A percentile compares a stretch with the other conserved stretches of the same genome.
Evolutionary conservation across 1,140 invertebrate genomes (phyloP).

Genomic region (Drosophila bipectinata): DNA sequence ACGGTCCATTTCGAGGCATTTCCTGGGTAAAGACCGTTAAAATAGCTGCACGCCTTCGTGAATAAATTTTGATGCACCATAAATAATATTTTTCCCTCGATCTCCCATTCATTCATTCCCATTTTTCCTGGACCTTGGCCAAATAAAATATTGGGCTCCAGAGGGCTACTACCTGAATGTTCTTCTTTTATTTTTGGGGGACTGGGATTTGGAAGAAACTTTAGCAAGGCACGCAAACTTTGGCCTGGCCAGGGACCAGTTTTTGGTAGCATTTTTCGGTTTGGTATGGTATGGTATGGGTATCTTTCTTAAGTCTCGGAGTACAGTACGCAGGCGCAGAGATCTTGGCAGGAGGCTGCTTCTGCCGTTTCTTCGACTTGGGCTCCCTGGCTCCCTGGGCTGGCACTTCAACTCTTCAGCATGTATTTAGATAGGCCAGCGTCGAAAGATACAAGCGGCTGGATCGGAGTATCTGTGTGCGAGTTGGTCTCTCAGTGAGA

Average conservation of each 20-base stretch:
- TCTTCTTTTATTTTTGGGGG: constrained; percentile 31
- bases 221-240: constrained; percentile 78
- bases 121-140: constrained; percentile 18
- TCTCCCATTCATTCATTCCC: constrained; percentile 20
- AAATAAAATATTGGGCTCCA: constrained; percentile 36
- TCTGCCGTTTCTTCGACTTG: constrained; percentile 31
- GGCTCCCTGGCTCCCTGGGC: constrained; percentile 36
- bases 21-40: constrained; percentile 37
- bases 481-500: constrained; percentile 4
- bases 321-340: constrained; percentile 66
- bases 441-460: constrained; percentile 70
- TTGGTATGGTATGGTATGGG: constrained; percentile 12
- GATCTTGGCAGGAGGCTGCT: constrained; percentile 63
- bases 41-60: constrained; percentile 38
- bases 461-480: constrained; percentile 38
- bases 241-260: constrained; percentile 66
- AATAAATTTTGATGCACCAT: constrained; percentile 20
- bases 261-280: constrained; percentile 42
- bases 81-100: constrained; percentile 6
- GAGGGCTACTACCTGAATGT: constrained; percentile 35
- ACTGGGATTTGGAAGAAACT: constrained; percentile 47
- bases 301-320: constrained; percentile 11
- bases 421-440: constrained; percentile 73
- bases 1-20: constrained; percentile 25
- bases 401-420: constrained; percentile 72